Percentiles rank a stretch among this genome's conserved stretches.
These are phyloP conservation scores for Lathronympha strigana DNA, from an alignment of 2,888 invertebrate species.

Conservation along the genomic window DNA sequence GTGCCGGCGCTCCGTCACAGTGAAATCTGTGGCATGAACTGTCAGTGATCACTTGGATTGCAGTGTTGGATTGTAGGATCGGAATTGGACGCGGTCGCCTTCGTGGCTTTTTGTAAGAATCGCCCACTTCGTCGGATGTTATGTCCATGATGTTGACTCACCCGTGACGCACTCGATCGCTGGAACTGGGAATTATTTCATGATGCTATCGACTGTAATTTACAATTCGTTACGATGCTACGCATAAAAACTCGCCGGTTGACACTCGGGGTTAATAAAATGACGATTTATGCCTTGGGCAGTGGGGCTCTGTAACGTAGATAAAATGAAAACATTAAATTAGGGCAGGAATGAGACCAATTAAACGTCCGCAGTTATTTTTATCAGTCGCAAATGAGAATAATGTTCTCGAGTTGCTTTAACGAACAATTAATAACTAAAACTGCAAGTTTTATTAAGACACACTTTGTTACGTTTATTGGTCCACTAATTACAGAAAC, in stretches of 20 bases:
- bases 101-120: slow-evolving; percentile 72
- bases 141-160: slow-evolving; percentile 81
- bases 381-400: slow-evolving; percentile 32
- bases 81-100: slow-evolving; percentile 61
- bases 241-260: slow-evolving; percentile 34
- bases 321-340: slow-evolving; percentile 39
- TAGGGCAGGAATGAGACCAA: slow-evolving; percentile 39
- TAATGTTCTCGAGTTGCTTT: slow-evolving; percentile 25
- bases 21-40: slow-evolving; percentile 72
- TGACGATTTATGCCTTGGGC: slow-evolving; percentile 28
- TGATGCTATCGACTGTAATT: slow-evolving; percentile 47
- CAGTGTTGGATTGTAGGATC: slow-evolving; percentile 81
- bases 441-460: slow-evolving; percentile 18
- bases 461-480: slow-evolving; percentile 10
- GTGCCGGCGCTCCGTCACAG: slow-evolving; percentile 62
- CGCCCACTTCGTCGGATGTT: slow-evolving; percentile 69
- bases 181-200: slow-evolving; percentile 71
- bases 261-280: slow-evolving; percentile 35
- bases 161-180: slow-evolving; percentile 81
- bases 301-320: slow-evolving; percentile 26
- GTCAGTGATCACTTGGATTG: slow-evolving; percentile 79
- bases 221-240: slow-evolving; percentile 34
- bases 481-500: slow-evolving; percentile 25
- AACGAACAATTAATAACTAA: slow-evolving; percentile 20
- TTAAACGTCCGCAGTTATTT: slow-evolving; percentile 40